Percentiles rank a stretch among this genome's conserved stretches.
Conservation (phyloP, 2,113 vertebrate species). For the Lagopus leucura region DNA sequence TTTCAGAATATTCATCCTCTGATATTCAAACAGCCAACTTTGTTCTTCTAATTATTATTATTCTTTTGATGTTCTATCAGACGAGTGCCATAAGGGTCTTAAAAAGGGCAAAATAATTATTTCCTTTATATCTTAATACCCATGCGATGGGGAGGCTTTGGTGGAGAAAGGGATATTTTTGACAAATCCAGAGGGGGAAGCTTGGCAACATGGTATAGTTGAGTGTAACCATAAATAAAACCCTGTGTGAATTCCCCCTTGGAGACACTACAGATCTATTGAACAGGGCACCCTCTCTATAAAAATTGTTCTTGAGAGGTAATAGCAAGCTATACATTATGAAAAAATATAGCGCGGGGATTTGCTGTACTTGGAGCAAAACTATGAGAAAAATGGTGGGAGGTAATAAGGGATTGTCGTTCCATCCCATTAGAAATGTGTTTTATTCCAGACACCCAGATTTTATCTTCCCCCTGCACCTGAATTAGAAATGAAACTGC, state of each 20-base stretch:
- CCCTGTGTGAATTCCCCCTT: conserved; percentile 71
- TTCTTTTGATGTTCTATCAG: conserved; percentile 65
- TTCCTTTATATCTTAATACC: conserved; percentile 50
- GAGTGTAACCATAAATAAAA: conserved; percentile 72
- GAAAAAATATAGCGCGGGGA: conserved; percentile 70
- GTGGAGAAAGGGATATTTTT: conserved; percentile 36
- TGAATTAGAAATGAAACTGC: conserved; percentile 71
- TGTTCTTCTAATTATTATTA: conserved; percentile 66
- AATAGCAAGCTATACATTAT: conserved; percentile 75
- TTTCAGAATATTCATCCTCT: conserved; percentile 46
- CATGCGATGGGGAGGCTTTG: conserved; percentile 27
- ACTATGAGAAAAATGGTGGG: conserved; percentile 67
- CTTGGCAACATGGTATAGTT: conserved; percentile 66
- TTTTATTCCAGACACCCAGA: conserved; percentile 73
- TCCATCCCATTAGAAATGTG: conserved; percentile 67
- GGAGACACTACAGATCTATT: conserved; percentile 73
- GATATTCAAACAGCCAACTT: conserved; percentile 58
- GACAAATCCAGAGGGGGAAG: conserved; percentile 51
- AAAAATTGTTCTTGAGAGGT: conserved; percentile 74
- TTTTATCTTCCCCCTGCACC: conserved; percentile 68
- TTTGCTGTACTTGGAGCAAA: conserved; percentile 72
- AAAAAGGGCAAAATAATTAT: conserved; percentile 66
- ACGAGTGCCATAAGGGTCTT: conserved; percentile 53
- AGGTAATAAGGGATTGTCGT: conserved; percentile 66
- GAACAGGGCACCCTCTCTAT: conserved; percentile 74